Evolutionary conservation across 2,113 vertebrate genomes (phyloP), one percentile per base, ranked within the genome.

Genomic region (Tragulus kanchil): DNA sequence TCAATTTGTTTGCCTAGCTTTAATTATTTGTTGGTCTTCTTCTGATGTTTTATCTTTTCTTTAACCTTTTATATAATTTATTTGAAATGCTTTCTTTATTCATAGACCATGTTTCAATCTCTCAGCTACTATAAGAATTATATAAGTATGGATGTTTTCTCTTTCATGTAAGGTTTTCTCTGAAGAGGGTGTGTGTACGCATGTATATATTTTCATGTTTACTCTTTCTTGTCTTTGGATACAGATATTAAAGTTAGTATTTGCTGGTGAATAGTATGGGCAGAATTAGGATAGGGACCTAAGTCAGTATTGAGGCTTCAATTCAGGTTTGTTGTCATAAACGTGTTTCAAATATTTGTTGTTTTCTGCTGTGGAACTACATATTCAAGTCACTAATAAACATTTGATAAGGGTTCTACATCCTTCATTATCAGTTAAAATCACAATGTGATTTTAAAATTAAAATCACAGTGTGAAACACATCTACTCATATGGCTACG

Each of bases 71-170:
- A 25, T 48, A 64, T 65, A 61, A 58, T 69, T 78, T 90, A 59
- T 92, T 77, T 86, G 42, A 11, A 62, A 26, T 56, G 14, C 25
- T 56, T 59, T 54, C 59, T 21, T 48, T 88, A 88, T 69, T 54
- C 31, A 62, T 69, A 85, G 61, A 84, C 69, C 54, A 78, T 67
- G 31, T 77, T 95, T 69, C 61, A 78, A 21, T 36, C 48, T 95
- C 69, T 91, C n/a, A 50, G 87, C 90, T 59, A 88, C 64, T 50
- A 48, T 91, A 61, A 91, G 19, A 77, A 61, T 71, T 62, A 92
- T 58, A 31, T 42, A 59, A 36, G 36, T 48, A 21, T 54, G 50
- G 19, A 23, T n/a, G 19, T 4, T 59, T 61, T 65, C 36, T 83
- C 61, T 87, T 85, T 93, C 64, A 62, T 67, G 13, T 50, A 28